Evolutionary conservation across 2,888 invertebrate genomes (phyloP).

Genomic region (Agriopis aurantiaria): DNA sequence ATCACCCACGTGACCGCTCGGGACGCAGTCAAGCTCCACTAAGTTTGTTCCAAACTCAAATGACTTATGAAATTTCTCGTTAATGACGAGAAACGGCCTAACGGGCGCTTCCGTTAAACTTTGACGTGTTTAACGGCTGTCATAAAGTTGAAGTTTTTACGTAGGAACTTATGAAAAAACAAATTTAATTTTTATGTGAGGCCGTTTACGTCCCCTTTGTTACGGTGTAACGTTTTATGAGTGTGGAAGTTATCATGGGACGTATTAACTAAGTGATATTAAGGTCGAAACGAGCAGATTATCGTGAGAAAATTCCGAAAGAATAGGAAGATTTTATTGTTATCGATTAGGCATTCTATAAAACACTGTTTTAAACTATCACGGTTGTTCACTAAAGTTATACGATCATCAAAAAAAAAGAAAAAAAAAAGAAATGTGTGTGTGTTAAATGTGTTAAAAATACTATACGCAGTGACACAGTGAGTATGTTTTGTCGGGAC

Average conservation of each 20-base stretch:
- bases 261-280: constrained; percentile 4
- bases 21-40: constrained; percentile 4
- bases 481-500: too few relatives aligned
- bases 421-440: too few relatives aligned
- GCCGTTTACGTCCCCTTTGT: constrained; percentile 27
- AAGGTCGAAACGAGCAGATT: not conserved
- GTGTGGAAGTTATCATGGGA: constrained; percentile 6
- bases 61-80: constrained; percentile 27
- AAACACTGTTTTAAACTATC: too few relatives aligned
- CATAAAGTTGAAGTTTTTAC: constrained; percentile 34
- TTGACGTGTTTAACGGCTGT: constrained; percentile 33
- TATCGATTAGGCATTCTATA: too few relatives aligned
- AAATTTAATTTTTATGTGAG: constrained; percentile 34
- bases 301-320: too few relatives aligned
- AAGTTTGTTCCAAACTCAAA: constrained; percentile 23
- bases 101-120: constrained; percentile 22
- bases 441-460: too few relatives aligned
- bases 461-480: too few relatives aligned
- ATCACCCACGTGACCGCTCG: not conserved
- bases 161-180: constrained; percentile 29
- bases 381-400: too few relatives aligned
- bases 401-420: too few relatives aligned
- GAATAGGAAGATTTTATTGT: too few relatives aligned
- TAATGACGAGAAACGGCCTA: constrained; percentile 20
- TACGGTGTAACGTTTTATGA: constrained; percentile 18